Conservation (phyloP, 2,797 vertebrate species). For the Sparus aurata region DNA sequence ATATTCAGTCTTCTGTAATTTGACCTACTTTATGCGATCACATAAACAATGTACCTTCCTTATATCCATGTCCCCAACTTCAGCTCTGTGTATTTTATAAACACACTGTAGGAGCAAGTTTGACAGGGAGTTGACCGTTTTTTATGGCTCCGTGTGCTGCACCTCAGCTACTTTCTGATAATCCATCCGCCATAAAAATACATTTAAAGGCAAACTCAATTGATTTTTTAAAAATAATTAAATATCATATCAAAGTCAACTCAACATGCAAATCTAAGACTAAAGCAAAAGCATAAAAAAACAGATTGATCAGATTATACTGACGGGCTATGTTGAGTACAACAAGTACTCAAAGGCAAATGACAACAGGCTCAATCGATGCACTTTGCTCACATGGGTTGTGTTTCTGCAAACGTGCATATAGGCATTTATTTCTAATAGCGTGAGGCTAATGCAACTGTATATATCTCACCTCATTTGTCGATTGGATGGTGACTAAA, state of each 20-base stretch:
- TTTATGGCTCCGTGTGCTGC: slow-evolving; percentile 4
- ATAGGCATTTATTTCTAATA: neutral
- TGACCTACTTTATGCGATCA: slow-evolving; percentile 16
- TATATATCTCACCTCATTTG: neutral
- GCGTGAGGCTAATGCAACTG: neutral
- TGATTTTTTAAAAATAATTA: neutral
- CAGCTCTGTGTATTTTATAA: slow-evolving; percentile 1
- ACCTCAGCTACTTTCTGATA: neutral
- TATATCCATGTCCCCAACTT: slow-evolving; percentile 8
- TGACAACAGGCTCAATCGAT: slow-evolving; percentile 11
- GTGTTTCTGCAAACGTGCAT: neutral
- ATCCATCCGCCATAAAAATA: neutral
- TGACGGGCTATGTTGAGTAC: neutral
- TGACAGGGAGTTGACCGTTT: neutral
- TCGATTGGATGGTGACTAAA: neutral
- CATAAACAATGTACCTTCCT: slow-evolving; percentile 25
- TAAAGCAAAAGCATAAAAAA: slow-evolving; percentile 5
- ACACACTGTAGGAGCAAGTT: neutral
- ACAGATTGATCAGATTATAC: slow-evolving; percentile 8
- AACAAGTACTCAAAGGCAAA: slow-evolving; percentile 1
- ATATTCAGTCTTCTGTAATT: slow-evolving; percentile 9
- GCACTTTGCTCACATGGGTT: neutral
- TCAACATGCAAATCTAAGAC: neutral
- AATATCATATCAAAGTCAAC: neutral
- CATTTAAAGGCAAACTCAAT: neutral